These are phyloP conservation scores for Triplophysa siluroides DNA, from an alignment of 2,113 vertebrate species.

Conservation along the genomic window DNA sequence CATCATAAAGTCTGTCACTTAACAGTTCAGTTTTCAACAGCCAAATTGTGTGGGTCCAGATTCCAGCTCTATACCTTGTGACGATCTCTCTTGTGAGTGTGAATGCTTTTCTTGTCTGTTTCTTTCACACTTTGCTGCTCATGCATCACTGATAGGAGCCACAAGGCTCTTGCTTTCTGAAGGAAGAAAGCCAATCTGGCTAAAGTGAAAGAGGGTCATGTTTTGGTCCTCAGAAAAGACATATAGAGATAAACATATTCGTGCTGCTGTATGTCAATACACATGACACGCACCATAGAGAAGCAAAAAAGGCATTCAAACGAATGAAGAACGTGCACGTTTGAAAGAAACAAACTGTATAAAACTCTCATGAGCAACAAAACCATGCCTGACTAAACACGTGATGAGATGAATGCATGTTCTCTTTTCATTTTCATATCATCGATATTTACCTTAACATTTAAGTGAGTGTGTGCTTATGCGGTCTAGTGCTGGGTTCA, in stretches of 20 bases:
- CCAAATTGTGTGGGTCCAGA: background rate
- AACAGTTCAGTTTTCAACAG: background rate
- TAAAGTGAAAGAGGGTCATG: conserved; percentile 41
- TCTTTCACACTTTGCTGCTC: conserved; percentile 15
- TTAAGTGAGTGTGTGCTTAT: too few relatives aligned
- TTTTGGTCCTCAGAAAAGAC: conserved; percentile 1
- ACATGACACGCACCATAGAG: background rate
- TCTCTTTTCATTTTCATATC: too few relatives aligned
- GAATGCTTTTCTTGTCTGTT: background rate
- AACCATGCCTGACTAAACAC: too few relatives aligned
- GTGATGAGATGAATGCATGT: too few relatives aligned
- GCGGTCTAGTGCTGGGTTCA: too few relatives aligned
- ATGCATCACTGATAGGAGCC: conserved; percentile 13
- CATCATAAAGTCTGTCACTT: background rate
- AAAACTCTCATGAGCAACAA: too few relatives aligned
- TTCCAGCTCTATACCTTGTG: background rate
- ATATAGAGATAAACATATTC: background rate
- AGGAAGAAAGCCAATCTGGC: background rate
- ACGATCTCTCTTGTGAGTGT: background rate
- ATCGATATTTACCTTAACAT: too few relatives aligned
- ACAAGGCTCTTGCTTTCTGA: background rate
- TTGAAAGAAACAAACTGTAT: too few relatives aligned
- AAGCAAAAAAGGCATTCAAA: too few relatives aligned
- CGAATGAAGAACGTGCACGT: background rate
- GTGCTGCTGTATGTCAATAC: background rate